phyloP scores from a whole-genome alignment of 2,797 vertebrate species.

The Tokudaia muenninki region DNA sequence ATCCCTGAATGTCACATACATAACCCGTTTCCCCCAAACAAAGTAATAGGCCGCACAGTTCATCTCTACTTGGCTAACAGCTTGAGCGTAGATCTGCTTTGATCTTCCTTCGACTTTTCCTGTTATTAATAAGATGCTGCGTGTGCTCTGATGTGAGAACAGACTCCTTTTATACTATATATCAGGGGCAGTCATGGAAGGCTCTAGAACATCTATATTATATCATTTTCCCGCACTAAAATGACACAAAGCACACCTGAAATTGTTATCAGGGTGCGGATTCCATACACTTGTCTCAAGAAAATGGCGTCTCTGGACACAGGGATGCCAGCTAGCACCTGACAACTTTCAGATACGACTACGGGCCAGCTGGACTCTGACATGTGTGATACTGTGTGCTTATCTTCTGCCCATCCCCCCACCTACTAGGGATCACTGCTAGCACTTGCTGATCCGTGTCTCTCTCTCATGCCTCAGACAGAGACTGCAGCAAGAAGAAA shows the following conservation, averaged over 20 bases:
- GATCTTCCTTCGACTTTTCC: background rate
- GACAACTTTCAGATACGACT: too few relatives aligned
- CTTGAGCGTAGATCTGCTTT: background rate
- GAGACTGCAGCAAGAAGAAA: too few relatives aligned
- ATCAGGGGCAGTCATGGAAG: accelerated
- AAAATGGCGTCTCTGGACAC: background rate
- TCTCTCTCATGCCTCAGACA: background rate
- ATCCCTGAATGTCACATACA: accelerated
- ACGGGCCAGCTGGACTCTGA: accelerated
- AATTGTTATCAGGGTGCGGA: background rate
- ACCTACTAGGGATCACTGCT: background rate
- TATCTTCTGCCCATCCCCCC: background rate
- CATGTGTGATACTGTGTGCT: too few relatives aligned
- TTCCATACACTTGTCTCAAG: background rate
- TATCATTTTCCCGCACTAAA: accelerated
- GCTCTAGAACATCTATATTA: background rate
- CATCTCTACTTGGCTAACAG: background rate
- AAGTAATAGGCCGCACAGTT: accelerated
- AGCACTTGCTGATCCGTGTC: accelerated
- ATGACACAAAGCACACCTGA: background rate
- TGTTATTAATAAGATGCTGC: background rate
- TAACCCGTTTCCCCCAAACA: accelerated
- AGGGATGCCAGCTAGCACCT: background rate
- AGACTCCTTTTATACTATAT: background rate
- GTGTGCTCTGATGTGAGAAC: background rate